Evolutionary conservation across 2,113 vertebrate species (phyloP).

Genomic region (Sylvicapra grimmia): DNA sequence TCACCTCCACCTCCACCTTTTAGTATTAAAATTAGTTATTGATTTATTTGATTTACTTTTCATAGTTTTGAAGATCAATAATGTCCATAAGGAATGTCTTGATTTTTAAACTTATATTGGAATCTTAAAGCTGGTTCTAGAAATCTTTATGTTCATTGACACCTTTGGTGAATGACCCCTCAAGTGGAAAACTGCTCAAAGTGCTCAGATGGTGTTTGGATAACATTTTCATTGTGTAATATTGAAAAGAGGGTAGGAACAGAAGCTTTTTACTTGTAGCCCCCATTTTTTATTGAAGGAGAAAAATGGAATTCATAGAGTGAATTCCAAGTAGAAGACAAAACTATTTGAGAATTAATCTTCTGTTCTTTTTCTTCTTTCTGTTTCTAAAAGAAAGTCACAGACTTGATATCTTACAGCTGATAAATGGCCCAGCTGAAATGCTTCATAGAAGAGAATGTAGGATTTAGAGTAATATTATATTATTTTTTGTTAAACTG

Average conservation of each 20-base stretch:
- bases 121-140: neutral
- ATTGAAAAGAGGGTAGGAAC: neutral
- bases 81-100: neutral
- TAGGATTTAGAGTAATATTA: neutral
- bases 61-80: neutral
- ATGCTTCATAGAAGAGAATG: neutral
- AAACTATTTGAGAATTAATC: neutral
- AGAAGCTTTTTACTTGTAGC: neutral
- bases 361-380: neutral
- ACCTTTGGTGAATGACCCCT: neutral
- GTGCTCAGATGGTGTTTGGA: neutral
- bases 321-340: neutral
- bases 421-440: neutral
- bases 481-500: neutral
- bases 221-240: neutral
- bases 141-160: neutral
- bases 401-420: neutral
- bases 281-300: neutral
- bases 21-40: neutral
- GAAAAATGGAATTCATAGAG: neutral
- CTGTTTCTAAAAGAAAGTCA: neutral
- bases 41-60: neutral
- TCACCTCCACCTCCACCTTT: neutral
- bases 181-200: neutral
- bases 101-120: neutral